These are phyloP conservation scores for Bufo gargarizans DNA, from an alignment of 2,113 vertebrate species.

Conservation along the genomic window DNA sequence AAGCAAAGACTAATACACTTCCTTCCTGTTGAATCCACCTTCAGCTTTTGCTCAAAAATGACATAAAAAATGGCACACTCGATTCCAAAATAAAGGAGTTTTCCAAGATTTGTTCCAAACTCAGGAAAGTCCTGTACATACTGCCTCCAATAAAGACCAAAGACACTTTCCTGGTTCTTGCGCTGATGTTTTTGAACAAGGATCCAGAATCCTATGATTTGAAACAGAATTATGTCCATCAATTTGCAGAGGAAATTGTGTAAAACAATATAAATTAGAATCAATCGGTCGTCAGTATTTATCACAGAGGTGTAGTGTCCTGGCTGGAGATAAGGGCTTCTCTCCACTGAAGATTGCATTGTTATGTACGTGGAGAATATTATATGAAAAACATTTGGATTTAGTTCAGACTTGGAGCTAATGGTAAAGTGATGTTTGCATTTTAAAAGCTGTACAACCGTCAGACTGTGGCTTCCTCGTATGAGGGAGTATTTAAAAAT, in stretches of 20 bases:
- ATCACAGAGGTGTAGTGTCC: background rate
- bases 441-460: too few species aligned
- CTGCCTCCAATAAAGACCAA: background rate
- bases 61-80: too few species aligned
- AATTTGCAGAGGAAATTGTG: background rate
- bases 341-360: background rate
- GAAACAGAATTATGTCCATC: background rate
- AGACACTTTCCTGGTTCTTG: background rate
- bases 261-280: background rate
- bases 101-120: too few species aligned
- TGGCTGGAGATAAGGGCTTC: background rate
- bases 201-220: background rate
- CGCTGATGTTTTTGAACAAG: background rate
- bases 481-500: too few species aligned
- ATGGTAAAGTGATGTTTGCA: background rate
- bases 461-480: too few species aligned
- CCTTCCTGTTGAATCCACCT: too few species aligned
- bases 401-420: too few species aligned
- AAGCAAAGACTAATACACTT: too few species aligned
- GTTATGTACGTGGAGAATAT: background rate
- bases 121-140: background rate
- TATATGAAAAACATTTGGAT: too few species aligned
- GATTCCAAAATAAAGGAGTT: too few species aligned
- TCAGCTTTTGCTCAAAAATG: too few species aligned
- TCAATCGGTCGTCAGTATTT: background rate